phyloP scores from a whole-genome alignment of 2,888 invertebrate species.

The Bombylius discolor region DNA sequence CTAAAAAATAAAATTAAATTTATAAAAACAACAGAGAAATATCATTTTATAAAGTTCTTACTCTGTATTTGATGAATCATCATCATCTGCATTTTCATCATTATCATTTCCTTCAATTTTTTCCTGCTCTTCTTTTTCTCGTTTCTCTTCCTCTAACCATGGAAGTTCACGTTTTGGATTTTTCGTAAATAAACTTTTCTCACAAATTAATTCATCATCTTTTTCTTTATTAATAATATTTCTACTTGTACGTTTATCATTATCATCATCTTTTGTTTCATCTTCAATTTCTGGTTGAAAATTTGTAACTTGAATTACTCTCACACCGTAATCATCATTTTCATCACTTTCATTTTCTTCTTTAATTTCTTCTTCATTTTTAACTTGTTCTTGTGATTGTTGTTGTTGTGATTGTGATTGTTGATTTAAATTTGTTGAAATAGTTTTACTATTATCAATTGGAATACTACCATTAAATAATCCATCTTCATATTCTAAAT shows the following conservation, averaged over 20 bases:
- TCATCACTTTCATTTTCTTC: not conserved
- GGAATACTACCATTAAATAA: no score
- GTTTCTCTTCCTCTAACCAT: conserved; percentile 31
- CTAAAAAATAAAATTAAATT: conserved; percentile 9
- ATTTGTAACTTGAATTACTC: conserved; percentile 34
- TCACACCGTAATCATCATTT: conserved; percentile 23
- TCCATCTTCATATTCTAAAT: conserved; percentile 1
- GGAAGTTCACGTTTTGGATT: conserved; percentile 35
- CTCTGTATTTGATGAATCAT: conserved; percentile 4
- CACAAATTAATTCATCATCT: conserved; percentile 24
- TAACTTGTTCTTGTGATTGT: not conserved
- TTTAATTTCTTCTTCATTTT: no score
- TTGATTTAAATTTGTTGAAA: no score
- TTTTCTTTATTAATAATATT: conserved; percentile 16
- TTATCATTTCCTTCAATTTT: not conserved
- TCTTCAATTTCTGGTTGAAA: conserved; percentile 23
- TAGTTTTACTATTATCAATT: no score
- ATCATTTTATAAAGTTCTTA: not conserved
- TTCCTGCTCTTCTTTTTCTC: conserved; percentile 4
- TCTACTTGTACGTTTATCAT: conserved; percentile 14
- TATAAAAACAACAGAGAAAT: not conserved
- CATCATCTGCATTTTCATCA: conserved; percentile 7
- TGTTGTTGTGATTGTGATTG: not conserved
- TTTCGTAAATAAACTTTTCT: conserved; percentile 33
- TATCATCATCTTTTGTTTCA: conserved; percentile 14